Base-by-base conservation (phyloP, 2,113 vertebrate genomes). In the Pelecanus crispus region DNA sequence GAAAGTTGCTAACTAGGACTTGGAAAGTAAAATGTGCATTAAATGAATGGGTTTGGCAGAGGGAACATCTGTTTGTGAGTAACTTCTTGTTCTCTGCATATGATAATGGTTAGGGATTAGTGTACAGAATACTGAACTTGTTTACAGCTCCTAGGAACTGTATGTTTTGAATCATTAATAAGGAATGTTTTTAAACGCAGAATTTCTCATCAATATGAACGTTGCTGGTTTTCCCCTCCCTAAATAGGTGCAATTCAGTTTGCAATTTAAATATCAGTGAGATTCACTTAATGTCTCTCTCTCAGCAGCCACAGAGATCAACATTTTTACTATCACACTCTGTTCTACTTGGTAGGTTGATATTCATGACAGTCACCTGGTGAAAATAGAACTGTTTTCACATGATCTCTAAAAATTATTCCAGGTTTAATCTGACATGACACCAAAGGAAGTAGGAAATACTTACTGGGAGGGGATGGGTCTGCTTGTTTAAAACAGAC, bases 121-220 rank as follows among this genome's bases (percentile, higher is more conserved):
- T 65, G 84, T 79, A 83, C 87, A 88, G 86, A 95, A 95, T 89
- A 65, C 90, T 81, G 32, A 85, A 77, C 68, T 88, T 94, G 89
- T 96, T 94, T 94, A 95, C 83, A 95, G 71, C 61, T 90, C 77
- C 63, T 36, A 79, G 81, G 77, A 88, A 66, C 56, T 68, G 36
- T 93, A 82, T 93, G 81, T 84, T 95, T 96, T 97, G 90, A 94
- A 83, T 94, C 89, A 95, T 88, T 95, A 94, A 89, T 68, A 96
- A 92, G 65, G 31, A 59, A 31, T 4, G 5, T 4, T 85, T 95
- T 97, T 89, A 90, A 94, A 92, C 65, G 81, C 71, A 88, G 84
- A 59, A 66, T 88, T 97, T 95, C 87, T 97, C 72, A 92, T 93
- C 71, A 84, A 84, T 86, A 62, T 38, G 66, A 94, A 29, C 0